Evolutionary conservation across 35 echinoderm and acorn worm genomes (phyloP).

Genomic region (Apostichopus japonicus): DNA sequence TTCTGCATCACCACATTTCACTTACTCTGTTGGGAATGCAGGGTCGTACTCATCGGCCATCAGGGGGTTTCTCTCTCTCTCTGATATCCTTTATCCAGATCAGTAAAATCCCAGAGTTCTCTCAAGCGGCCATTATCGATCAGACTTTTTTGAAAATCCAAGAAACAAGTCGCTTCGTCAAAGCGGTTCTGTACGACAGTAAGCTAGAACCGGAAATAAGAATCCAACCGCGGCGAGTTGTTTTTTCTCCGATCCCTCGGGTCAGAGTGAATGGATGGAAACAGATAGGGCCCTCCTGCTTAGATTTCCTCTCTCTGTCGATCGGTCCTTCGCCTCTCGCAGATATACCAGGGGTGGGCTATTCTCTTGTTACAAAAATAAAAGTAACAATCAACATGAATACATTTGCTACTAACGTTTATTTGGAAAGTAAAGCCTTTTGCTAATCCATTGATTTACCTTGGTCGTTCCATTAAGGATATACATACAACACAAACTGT

Average conservation of each 20-base stretch:
- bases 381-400: slow-evolving; percentile 1
- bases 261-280: background rate
- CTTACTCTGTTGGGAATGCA: slow-evolving; percentile 71
- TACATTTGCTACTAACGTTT: no score
- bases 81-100: background rate
- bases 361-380: slow-evolving; percentile 15
- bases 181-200: background rate
- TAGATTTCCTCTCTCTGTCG: background rate
- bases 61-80: background rate
- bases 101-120: background rate
- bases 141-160: background rate
- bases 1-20: slow-evolving; percentile 22
- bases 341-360: background rate
- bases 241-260: background rate
- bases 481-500: no score
- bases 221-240: background rate
- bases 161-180: background rate
- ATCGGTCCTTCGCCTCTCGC: background rate
- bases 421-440: no score
- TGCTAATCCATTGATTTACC: no score
- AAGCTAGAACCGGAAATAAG: background rate
- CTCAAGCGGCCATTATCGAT: background rate
- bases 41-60: slow-evolving; percentile 67
- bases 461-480: no score
- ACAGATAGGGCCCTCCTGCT: background rate